Base-by-base conservation (phyloP, 2,888 invertebrate genomes). In the Cephonodes hylas region DNA sequence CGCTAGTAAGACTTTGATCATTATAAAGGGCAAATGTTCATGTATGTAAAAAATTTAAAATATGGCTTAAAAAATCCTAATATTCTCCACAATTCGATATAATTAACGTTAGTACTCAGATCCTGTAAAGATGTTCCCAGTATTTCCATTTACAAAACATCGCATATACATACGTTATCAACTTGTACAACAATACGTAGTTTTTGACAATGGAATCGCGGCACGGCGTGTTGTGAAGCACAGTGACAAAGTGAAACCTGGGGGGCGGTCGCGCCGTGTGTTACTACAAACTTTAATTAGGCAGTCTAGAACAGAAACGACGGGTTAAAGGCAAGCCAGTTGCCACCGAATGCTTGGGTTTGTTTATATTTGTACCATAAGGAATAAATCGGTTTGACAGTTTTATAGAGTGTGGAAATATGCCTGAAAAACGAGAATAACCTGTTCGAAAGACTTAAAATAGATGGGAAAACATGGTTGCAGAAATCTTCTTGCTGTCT, bases 271-370 rank as follows among this genome's bases (percentile, higher is more conserved):
- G 64, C 70, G 42, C 73, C 75, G 77, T 80, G 78, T 79, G 84
- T 77, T 75, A 64, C 83, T 67, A 83, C 83, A 67, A 83, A 84
- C 82, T 87, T 87, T 85, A 86, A 88, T 88, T 87, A 88, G 86
- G 71, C 77, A 72, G 79, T 79, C 80, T 76, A 72, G 71, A 71
- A 70, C 77, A 75, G 78, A 67, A 77, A 74, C 72, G 65, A 69
- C 62, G 63, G 58, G 67, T 84, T 82, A 86, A 83, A 81, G 80
- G 68, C 27, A 53, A 20, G 53, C 53, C 31, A 18, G 10, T 23
- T 53, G 18, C 0, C n/a, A 3, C 38, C n/a, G 34, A 13, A 34
- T 38, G n/a, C 0, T 38, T n/a, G 10, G 38, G 38, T n/a, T n/a
- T 38, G 13, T 38, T 38, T 38, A 13, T n/a, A n/a, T 38, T 38